A percentile compares a stretch with the other conserved stretches of the same genome.
Conservation (phyloP, 1,140 invertebrate species). For the Drosophila carrolli region DNA sequence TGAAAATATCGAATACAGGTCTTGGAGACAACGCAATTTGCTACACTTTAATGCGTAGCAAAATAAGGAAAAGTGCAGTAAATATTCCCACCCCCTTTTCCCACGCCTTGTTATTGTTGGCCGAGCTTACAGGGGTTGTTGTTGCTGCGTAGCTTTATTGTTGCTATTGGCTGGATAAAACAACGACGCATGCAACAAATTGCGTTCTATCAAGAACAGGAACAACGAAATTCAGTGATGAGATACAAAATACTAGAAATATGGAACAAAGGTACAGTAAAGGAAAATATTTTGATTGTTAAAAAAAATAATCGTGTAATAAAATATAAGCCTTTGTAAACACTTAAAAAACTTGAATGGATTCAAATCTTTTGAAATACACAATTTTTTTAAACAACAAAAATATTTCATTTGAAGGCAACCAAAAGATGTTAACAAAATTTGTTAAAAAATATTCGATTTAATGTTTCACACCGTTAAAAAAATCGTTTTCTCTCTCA, state of each 20-base stretch:
- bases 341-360: no score
- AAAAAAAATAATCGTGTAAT: no score
- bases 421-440: no score
- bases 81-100: constrained; percentile 1
- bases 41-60: constrained; percentile 60
- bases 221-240: constrained; percentile 14
- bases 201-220: constrained; percentile 40
- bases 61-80: constrained; percentile 38
- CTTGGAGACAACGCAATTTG: constrained; percentile 53
- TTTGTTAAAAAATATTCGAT: no score
- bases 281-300: no score
- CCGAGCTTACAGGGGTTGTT: constrained; percentile 23
- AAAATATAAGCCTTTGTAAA: no score
- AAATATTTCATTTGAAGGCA: no score
- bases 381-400: no score
- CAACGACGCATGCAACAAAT: constrained; percentile 54
- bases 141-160: constrained; percentile 33
- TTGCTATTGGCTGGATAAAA: constrained; percentile 16
- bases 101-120: constrained; percentile 28
- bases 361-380: no score
- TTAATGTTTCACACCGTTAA: no score
- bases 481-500: no score
- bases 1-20: constrained; percentile 6
- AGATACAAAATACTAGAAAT: background rate
- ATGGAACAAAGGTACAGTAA: background rate